Evolutionary conservation across 2,888 invertebrate species (phyloP).

Genomic region (Apocheima hispidaria): DNA sequence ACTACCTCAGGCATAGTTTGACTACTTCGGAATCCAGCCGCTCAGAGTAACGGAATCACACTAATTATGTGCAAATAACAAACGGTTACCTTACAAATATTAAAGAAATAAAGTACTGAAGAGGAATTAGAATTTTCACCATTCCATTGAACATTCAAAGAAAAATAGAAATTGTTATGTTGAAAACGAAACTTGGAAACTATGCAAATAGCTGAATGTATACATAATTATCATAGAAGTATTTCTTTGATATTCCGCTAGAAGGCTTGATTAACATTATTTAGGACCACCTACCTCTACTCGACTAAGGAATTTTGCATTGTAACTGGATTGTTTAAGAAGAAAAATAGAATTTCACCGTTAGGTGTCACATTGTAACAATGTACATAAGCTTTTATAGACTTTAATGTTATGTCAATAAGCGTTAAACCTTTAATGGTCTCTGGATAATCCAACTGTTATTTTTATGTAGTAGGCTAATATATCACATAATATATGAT

Average conservation of each 20-base stretch:
- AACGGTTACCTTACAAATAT: slow-evolving; percentile 24
- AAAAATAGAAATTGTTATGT: not conserved
- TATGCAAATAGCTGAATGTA: not conserved
- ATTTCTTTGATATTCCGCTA: slow-evolving; percentile 19
- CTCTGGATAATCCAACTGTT: too few species aligned
- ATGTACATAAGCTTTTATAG: too few species aligned
- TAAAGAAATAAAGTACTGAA: slow-evolving; percentile 21
- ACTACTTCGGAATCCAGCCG: slow-evolving; percentile 22
- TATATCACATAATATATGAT: too few species aligned
- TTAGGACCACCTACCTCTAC: not conserved
- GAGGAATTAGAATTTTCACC: too few species aligned
- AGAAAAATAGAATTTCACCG: slow-evolving; percentile 39
- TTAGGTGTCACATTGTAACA: slow-evolving; percentile 37
- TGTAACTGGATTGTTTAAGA: slow-evolving; percentile 27
- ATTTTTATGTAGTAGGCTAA: too few species aligned
- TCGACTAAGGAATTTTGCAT: slow-evolving; percentile 34
- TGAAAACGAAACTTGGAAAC: not conserved
- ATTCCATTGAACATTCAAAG: too few species aligned
- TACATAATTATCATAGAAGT: not conserved
- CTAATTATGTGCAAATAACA: slow-evolving; percentile 54
- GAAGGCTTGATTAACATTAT: slow-evolving; percentile 32
- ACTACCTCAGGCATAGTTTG: slow-evolving; percentile 16
- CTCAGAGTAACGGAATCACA: slow-evolving; percentile 45
- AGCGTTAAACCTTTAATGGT: not conserved
- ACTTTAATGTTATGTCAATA: too few species aligned